Base-by-base conservation (phyloP, 2,888 invertebrate species). In the Acleris holmiana region DNA sequence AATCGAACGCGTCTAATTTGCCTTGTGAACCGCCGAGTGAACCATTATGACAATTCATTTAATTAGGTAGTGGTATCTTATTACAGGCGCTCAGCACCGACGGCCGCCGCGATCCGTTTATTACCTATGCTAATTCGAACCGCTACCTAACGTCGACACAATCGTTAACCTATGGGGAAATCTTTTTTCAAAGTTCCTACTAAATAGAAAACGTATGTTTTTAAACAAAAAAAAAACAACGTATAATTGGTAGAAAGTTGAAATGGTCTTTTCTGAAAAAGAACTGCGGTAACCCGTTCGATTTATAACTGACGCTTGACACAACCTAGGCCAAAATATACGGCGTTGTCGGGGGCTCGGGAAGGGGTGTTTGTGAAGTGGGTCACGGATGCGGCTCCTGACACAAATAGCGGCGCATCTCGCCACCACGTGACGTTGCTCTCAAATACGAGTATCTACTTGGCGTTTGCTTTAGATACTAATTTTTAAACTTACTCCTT, bases 371-470 rank as follows among this genome's bases (percentile, higher is more conserved):
- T 72, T 69, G 79, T 70, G 71, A 91, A 90, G 77, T 91, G 78
- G 91, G 91, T 91, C 91, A 91, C 87, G 89, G 91, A 88, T 90
- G 86, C 88, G 85, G 83, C 85, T 87, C 87, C 91, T 88, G 90
- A 91, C 91, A 89, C 90, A 86, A 89, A 91, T 90, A 89, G 84
- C 80, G 85, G 80, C 83, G 86, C 84, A 83, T 84, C 85, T 83
- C 78, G 76, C 84, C 89, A 85, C 84, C 89, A 85, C 88, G 89
- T 87, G 88, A 82, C 86, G 82, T 83, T 81, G 79, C 76, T 78
- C 77, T 79, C 53, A 29, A 54, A 61, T 67, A n/a, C n/a, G n/a
- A n/a, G n/a, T n/a, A 17, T 15, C 44, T 44, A 62, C 65, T 57
- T 62, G 23, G 55, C 61, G 49, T 56, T 44, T 54, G 48, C 44